Conservation (phyloP, 2,888 invertebrate genomes). For the Hoplodrina blanda region DNA sequence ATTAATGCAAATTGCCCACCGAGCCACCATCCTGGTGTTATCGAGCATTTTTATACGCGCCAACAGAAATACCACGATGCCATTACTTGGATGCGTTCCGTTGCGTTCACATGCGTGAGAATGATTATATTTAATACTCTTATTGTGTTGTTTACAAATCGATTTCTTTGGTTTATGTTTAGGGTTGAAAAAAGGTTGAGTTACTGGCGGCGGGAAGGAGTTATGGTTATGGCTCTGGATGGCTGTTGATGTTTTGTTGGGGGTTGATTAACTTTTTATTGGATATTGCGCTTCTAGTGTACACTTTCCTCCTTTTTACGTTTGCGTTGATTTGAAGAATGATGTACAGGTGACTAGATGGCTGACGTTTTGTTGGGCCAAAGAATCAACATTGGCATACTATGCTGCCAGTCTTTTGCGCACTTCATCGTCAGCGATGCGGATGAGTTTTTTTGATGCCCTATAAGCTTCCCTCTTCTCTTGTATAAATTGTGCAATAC, state of each 20-base stretch:
- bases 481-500: too few species aligned
- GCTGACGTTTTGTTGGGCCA: too few species aligned
- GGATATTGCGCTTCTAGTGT: not conserved
- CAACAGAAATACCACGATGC: conserved; percentile 70
- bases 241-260: conserved; percentile 38
- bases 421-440: too few species aligned
- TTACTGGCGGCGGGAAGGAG: conserved; percentile 47
- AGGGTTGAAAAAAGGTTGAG: conserved; percentile 59
- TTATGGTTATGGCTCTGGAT: conserved; percentile 54
- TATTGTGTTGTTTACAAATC: conserved; percentile 67
- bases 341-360: too few species aligned
- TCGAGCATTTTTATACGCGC: conserved; percentile 77
- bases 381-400: too few species aligned
- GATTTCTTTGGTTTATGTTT: conserved; percentile 57
- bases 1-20: conserved; percentile 81
- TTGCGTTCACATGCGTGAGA: conserved; percentile 60
- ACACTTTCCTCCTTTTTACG: not conserved
- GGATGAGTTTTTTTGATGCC: too few species aligned
- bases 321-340: not conserved
- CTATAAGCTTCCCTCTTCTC: too few species aligned
- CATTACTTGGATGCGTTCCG: conserved; percentile 69
- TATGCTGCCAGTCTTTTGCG: too few species aligned
- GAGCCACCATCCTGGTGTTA: conserved; percentile 68
- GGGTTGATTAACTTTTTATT: conserved; percentile 47
- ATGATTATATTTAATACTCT: conserved; percentile 64